Conservation (phyloP, 2,113 vertebrate genomes). For the Chitala chitala region DNA sequence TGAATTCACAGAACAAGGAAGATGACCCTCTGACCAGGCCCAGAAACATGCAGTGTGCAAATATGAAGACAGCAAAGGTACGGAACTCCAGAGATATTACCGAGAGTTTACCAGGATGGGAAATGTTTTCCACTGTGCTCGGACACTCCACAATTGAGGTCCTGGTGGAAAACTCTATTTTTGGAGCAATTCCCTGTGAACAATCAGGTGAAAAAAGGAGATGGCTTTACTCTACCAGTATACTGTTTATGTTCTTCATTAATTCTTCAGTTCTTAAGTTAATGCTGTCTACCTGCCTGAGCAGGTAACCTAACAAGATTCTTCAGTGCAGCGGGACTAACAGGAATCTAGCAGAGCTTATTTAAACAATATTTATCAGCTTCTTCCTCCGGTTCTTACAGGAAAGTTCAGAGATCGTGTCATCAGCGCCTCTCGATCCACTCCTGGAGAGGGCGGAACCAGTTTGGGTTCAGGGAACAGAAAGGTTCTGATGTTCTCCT, state of each 20-base stretch:
- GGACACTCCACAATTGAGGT: conserved; percentile 66
- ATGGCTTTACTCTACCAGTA: background rate
- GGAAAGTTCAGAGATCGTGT: conserved; percentile 56
- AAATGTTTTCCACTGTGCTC: conserved; percentile 40
- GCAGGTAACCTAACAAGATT: no score
- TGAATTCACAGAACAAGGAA: conserved; percentile 16
- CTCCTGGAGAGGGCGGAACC: conserved; percentile 53
- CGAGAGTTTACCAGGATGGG: conserved; percentile 50
- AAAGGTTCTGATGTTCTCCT: conserved; percentile 64
- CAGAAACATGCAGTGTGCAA: background rate
- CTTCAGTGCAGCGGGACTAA: no score
- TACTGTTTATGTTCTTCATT: no score
- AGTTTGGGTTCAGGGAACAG: conserved; percentile 71
- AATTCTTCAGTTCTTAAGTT: no score
- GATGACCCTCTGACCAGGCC: background rate
- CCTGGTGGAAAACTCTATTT: conserved; percentile 70
- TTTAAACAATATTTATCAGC: no score
- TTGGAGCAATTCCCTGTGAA: conserved; percentile 69
- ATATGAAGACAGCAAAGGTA: background rate
- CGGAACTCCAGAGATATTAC: conserved; percentile 36
- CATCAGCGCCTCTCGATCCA: conserved; percentile 67
- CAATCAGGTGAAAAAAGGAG: conserved; percentile 13
- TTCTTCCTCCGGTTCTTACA: conserved; percentile 54
- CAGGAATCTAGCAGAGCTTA: no score
- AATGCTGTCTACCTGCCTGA: no score